Conservation (phyloP, 2,888 invertebrate species). For the Taenaris catops region DNA sequence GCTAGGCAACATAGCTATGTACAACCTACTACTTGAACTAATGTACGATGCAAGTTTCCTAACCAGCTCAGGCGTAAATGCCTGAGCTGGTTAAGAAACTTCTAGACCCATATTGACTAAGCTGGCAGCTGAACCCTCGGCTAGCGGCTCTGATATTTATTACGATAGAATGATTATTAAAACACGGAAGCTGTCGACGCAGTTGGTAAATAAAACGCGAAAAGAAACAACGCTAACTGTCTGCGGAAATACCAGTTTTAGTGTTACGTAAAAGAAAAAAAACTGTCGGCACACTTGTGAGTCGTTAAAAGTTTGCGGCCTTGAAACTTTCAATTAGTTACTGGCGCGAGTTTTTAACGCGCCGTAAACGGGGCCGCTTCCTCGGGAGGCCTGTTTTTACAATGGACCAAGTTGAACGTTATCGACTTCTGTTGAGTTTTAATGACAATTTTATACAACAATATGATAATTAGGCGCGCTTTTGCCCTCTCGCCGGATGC, state of each 20-base stretch:
- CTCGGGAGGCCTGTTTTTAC: constrained; percentile 56
- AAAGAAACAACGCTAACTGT: not conserved
- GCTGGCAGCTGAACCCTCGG: too few relatives aligned
- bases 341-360: constrained; percentile 14
- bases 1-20: too few relatives aligned
- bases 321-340: constrained; percentile 15
- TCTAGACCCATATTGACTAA: too few relatives aligned
- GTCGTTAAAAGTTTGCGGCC: constrained; percentile 14
- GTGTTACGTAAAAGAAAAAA: constrained; percentile 2
- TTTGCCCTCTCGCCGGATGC: constrained; percentile 41
- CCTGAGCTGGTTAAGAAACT: too few relatives aligned
- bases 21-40: too few relatives aligned
- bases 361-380: constrained; percentile 36
- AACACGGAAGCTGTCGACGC: too few relatives aligned
- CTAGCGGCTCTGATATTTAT: too few relatives aligned
- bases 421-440: constrained; percentile 66
- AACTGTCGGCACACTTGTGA: constrained; percentile 6
- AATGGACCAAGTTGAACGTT: constrained; percentile 54
- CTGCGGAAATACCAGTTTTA: constrained; percentile 3
- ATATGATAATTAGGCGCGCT: constrained; percentile 65
- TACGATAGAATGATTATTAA: too few relatives aligned
- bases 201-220: too few relatives aligned
- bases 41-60: too few relatives aligned
- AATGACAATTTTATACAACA: constrained; percentile 71
- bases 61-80: too few relatives aligned